Evolutionary conservation across 2,797 vertebrate species (phyloP).

Genomic region (Dryobates pubescens): DNA sequence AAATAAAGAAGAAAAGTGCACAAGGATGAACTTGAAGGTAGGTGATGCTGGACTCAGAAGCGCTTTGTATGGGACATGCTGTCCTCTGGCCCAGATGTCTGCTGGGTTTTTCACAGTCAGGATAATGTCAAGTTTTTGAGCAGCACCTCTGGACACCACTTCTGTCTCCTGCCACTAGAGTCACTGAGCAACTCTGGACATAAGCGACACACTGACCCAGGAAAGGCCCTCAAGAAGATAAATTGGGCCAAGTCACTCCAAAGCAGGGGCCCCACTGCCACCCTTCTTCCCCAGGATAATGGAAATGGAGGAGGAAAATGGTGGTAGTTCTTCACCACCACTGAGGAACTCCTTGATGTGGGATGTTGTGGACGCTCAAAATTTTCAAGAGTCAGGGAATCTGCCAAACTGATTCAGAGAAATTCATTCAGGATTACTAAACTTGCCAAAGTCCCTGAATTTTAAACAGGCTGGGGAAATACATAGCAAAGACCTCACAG

Average conservation of each 20-base stretch:
- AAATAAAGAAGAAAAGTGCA: background rate
- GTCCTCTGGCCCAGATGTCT: background rate
- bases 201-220: background rate
- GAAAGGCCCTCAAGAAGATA: background rate
- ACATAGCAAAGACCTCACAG: accelerated
- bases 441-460: background rate
- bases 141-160: background rate
- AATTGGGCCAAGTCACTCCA: background rate
- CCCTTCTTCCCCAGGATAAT: no score
- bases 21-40: background rate
- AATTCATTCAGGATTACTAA: background rate
- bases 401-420: background rate
- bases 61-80: background rate
- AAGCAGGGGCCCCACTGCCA: background rate
- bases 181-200: background rate
- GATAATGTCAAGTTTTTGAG: background rate
- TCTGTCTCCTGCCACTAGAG: background rate
- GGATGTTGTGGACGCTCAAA: background rate
- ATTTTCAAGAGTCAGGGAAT: background rate
- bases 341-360: accelerated
- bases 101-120: background rate
- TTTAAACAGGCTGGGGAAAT: background rate
- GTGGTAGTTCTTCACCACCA: background rate
- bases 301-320: background rate
- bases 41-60: background rate